Conservation (phyloP, 2,113 vertebrate genomes). For the Zeus faber region DNA sequence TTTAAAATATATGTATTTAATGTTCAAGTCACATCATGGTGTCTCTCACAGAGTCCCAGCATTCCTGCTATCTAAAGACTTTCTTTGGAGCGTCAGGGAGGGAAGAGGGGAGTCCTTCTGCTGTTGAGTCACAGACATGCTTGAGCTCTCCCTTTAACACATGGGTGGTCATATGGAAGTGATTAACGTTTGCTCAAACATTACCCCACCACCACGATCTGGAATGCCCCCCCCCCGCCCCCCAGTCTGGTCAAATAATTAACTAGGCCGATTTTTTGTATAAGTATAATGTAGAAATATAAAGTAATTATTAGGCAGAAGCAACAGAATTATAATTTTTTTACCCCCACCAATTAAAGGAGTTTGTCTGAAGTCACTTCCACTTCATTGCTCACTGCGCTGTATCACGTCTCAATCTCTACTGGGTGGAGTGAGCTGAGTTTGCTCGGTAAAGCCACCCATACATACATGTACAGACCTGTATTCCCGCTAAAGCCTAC, state of each 20-base stretch:
- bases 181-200: constrained; percentile 69
- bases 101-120: constrained; percentile 56
- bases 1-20: too few species aligned
- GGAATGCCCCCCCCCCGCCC: constrained; percentile 67
- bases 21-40: too few species aligned
- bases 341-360: too few species aligned
- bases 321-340: neutral
- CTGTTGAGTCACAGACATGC: constrained; percentile 72
- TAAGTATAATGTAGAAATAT: constrained; percentile 70
- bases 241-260: constrained; percentile 71
- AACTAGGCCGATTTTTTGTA: constrained; percentile 51
- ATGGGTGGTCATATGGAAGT: constrained; percentile 76
- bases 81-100: constrained; percentile 56
- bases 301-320: constrained; percentile 50
- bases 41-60: too few species aligned
- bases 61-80: constrained; percentile 64
- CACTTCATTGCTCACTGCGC: too few species aligned
- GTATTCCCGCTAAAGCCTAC: too few species aligned
- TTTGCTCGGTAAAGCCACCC: too few species aligned
- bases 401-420: too few species aligned
- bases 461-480: too few species aligned
- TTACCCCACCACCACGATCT: constrained; percentile 53
- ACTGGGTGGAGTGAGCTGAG: too few species aligned
- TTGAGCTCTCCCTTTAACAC: constrained; percentile 73
- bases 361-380: constrained; percentile 20